Evolutionary conservation across 2,797 vertebrate genomes (phyloP).

Genomic region (Micrastur ruficollis): DNA sequence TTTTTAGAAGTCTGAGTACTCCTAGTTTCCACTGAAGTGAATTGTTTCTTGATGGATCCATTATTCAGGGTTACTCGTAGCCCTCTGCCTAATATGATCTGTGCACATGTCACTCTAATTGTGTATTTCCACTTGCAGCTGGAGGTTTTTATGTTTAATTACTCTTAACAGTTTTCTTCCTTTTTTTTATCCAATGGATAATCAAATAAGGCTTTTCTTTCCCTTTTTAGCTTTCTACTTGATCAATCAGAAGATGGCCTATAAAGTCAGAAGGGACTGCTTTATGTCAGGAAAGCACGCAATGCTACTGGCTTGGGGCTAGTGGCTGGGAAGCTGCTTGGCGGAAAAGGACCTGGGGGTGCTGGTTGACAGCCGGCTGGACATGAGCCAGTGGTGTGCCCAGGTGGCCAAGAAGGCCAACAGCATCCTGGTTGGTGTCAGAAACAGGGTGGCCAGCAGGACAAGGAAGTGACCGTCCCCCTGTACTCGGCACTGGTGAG

Average conservation of each 20-base stretch:
- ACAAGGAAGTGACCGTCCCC: no score
- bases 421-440: no score
- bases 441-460: no score
- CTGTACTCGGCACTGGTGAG: no score
- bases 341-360: background rate
- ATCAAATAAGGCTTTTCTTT: background rate
- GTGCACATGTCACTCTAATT: background rate
- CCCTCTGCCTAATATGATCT: background rate
- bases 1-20: conserved; percentile 16
- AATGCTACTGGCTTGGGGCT: background rate
- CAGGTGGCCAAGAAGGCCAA: background rate
- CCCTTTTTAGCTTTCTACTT: background rate
- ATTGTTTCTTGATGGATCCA: background rate
- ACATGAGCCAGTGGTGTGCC: background rate
- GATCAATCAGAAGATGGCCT: background rate
- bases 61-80: background rate
- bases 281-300: background rate
- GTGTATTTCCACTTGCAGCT: background rate
- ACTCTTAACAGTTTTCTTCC: background rate
- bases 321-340: background rate
- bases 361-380: background rate
- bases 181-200: background rate
- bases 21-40: background rate
- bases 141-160: background rate
- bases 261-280: background rate